Base-by-base conservation (phyloP, 2,797 vertebrate genomes). In the Enteromius mattozi region DNA sequence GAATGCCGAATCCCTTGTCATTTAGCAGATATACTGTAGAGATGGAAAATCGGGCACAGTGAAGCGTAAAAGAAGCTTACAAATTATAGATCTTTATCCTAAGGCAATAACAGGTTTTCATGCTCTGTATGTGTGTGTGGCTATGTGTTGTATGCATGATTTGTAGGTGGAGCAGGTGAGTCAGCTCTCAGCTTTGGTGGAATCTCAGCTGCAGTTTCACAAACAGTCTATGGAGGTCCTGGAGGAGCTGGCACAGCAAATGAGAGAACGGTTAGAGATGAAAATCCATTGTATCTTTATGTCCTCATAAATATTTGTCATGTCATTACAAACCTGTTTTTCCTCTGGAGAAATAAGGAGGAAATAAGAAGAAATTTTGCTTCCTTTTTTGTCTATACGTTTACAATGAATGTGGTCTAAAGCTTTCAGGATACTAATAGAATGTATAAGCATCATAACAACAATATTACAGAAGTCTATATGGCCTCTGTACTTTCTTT, bases 191-290 rank as follows among this genome's bases (percentile, higher is more conserved):
- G 96, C 97, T 10, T 92, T 99, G 91, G 98, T 99, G 90, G 97
- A 98, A 0, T 97, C 98, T 2, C 94, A 99, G 93, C 93, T 99
- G 88, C 96, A 99, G 87, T 99, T 98, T 91, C 98, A 99, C 94
- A 91, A 87, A 84, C 95, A 97, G 92, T 96, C 97, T 0, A 87
- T 96, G 51, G 93, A 97, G 90, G 93, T 99, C 91, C 93, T 96
- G 87, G 88, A 93, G 82, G 91, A 89, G 19, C 91, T 96, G 63
- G 91, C 92, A 24, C 89, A 79, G 0, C 92, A 78, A 54, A 91
- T 95, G 71, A 85, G 1, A 75, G 81, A 88, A 77, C 93, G 93
- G 94, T 94, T 83, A 90, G 92, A 66, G 33, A 54, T 78, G n/a
- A 42, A 78, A 9, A 21, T 42, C 17, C 6, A 65, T n/a, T 27